A percentile compares a stretch with the other conserved stretches of the same genome.
Evolutionary conservation across 2,797 vertebrate species (phyloP).

Genomic region (Onychomys arenicola): DNA sequence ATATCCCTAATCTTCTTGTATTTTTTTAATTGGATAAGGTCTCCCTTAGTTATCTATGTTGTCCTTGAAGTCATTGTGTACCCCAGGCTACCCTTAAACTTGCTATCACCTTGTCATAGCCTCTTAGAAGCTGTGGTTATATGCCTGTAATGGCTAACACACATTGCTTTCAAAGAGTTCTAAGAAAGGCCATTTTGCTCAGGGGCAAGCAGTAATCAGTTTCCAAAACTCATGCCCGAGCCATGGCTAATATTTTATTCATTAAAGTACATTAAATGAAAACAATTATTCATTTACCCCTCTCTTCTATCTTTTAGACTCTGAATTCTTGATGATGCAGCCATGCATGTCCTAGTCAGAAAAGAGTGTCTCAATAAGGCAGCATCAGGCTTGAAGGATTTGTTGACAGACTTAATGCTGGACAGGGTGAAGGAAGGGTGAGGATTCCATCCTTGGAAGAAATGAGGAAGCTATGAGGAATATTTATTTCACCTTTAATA

Average conservation of each 20-base stretch:
- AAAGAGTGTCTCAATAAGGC: not conserved
- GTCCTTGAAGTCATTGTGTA: not conserved
- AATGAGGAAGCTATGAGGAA: not conserved
- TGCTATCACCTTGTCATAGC: not conserved
- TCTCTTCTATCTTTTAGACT: not conserved
- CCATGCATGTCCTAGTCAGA: not conserved
- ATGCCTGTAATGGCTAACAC: not conserved
- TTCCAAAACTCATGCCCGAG: not conserved
- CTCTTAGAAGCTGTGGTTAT: not conserved
- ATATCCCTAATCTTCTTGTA: too few relatives aligned
- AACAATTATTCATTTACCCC: not conserved
- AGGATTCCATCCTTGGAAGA: not conserved
- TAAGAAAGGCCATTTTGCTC: not conserved
- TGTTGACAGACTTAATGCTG: conserved; percentile 34
- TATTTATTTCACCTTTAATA: not conserved
- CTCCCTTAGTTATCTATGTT: not conserved
- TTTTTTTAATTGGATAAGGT: not conserved
- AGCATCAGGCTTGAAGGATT: not conserved
- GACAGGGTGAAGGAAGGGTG: not conserved
- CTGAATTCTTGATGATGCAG: not conserved
- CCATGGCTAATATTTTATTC: conserved; percentile 22
- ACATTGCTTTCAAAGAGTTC: not conserved
- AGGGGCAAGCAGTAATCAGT: not conserved
- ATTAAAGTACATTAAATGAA: conserved; percentile 29
- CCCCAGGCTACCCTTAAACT: not conserved